Conservation (phyloP, 2,113 vertebrate genomes). For the Panthera uncia region DNA sequence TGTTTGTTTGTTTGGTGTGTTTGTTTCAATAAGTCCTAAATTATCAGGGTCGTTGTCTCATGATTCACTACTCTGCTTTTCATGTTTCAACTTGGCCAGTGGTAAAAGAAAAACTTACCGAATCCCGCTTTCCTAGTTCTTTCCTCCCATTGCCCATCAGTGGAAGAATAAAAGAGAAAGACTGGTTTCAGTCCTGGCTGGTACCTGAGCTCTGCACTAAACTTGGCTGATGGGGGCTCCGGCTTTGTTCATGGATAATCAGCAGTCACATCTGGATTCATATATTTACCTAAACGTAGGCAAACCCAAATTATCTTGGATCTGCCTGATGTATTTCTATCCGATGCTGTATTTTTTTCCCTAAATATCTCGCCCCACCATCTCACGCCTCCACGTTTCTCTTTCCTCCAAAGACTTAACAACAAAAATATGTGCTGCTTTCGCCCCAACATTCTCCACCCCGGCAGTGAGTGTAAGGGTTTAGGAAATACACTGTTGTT, state of each 20-base stretch:
- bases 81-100: accelerated
- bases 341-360: not conserved
- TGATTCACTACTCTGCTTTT: not conserved
- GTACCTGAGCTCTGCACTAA: not conserved
- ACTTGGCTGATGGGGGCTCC: not conserved
- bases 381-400: conserved; percentile 43
- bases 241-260: conserved; percentile 58
- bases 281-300: conserved; percentile 44
- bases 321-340: conserved; percentile 45
- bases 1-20: no score
- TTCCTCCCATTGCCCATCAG: not conserved
- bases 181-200: not conserved
- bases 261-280: conserved; percentile 50
- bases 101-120: not conserved
- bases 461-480: not conserved
- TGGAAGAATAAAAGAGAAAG: not conserved
- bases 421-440: conserved; percentile 44
- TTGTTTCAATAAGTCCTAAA: not conserved
- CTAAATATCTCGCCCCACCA: conserved; percentile 38
- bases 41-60: not conserved
- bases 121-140: no score
- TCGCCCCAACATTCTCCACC: not conserved
- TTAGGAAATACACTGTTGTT: not conserved
- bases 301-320: conserved; percentile 57
- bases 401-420: conserved; percentile 52